Evolutionary conservation across 1,140 invertebrate species (phyloP), one percentile per base, ranked within the genome.

Genomic region (Marisa cornuarietis): DNA sequence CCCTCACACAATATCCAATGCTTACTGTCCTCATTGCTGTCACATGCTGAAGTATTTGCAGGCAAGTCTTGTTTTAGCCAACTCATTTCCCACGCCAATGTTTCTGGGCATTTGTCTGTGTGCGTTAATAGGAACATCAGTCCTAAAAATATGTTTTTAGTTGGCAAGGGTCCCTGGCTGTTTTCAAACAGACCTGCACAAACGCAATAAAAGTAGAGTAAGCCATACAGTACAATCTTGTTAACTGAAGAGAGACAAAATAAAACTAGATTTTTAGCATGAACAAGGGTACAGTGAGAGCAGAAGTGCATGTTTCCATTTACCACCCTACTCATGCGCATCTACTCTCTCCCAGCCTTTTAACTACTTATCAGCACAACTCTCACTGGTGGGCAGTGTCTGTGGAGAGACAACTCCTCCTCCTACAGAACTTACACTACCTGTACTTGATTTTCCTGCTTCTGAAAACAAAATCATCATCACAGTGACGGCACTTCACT

Each of bases 151-250:
- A 85, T 49, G 71, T 51, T 74, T 76, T 51, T 78, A 62, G 20
- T 14, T 54, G 22, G 83, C 77, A n/a, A 83, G 6, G 52, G 80
- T 68, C 85, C 83, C 82, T 81, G 84, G 52, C 16, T 42, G 6
- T 73, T 79, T 22, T 79, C 80, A 78, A 85, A 84, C 63, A 85
- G 72, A 66, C 79, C 83, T 83, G 71, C 7, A 63, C 73, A 79
- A 2, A 54, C 18, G 52, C 31, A 42, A 54, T 5, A 18, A 73
- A 58, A 49, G 31, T 6, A 71, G 51, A 51, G 49, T 49, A 9
- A 22, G 24, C 7, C 69, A 71, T 24, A 22, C 7, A 71, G 9
- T 13, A 24, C 4, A 71, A 22, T 42, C 31, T 42, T 42, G 31
- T 42, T 42, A 42, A 42, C 31, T 42, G 6, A 58, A 58, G 11